Conservation (phyloP, 1,140 invertebrate genomes). For the Drosophila orosa region DNA sequence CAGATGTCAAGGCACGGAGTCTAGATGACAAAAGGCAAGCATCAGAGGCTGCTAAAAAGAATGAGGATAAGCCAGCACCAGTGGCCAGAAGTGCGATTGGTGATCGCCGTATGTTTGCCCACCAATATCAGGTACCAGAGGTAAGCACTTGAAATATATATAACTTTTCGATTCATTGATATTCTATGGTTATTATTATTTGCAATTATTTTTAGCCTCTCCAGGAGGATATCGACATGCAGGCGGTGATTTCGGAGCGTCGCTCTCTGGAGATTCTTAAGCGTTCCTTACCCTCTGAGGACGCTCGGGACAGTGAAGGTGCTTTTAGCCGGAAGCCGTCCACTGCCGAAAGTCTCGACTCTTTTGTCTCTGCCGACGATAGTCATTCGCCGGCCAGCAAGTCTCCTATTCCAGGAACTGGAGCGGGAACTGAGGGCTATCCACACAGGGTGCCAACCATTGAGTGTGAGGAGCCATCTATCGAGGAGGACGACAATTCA, state of each 20-base stretch:
- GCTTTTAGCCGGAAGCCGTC: constrained; percentile 83
- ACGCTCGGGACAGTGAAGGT: constrained; percentile 78
- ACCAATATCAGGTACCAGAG: constrained; percentile 72
- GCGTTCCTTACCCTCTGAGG: constrained; percentile 78
- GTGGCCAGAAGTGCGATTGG: constrained; percentile 67
- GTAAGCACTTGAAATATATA: constrained; percentile 12
- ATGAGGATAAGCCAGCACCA: constrained; percentile 62
- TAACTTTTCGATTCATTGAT: not conserved
- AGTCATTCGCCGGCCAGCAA: constrained; percentile 77
- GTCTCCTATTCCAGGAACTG: constrained; percentile 64
- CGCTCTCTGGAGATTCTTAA: constrained; percentile 85
- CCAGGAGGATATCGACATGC: constrained; percentile 86
- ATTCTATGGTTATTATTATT: not conserved
- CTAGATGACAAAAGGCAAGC: constrained; percentile 84
- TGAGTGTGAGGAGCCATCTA: constrained; percentile 80
- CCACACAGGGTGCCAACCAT: constrained; percentile 81
- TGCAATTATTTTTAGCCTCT: constrained; percentile 20
- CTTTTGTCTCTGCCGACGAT: constrained; percentile 85
- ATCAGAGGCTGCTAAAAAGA: constrained; percentile 59
- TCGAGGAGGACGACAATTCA: constrained; percentile 79
- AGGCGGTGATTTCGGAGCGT: constrained; percentile 87
- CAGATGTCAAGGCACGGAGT: constrained; percentile 87
- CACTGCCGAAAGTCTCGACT: constrained; percentile 87
- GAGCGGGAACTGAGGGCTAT: constrained; percentile 59
- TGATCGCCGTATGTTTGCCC: constrained; percentile 81